A percentile compares a stretch with the other conserved stretches of the same genome.
These are phyloP conservation scores for Blastobasis lacticolella DNA, from an alignment of 2,888 invertebrate genomes.

Conservation along the genomic window DNA sequence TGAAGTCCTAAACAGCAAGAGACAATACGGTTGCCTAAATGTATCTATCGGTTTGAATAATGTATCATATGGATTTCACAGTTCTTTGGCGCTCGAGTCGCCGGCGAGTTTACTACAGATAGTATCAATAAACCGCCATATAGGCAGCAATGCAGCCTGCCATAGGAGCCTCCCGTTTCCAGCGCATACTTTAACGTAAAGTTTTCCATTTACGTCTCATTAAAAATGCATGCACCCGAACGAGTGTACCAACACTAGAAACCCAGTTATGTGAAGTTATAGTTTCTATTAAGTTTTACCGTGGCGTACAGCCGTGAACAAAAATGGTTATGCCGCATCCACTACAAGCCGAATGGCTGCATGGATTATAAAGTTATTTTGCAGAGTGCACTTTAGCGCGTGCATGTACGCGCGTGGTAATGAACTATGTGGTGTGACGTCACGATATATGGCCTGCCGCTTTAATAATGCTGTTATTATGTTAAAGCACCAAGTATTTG, in stretches of 20 bases:
- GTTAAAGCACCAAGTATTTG: neutral
- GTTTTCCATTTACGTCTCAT: conserved; percentile 16
- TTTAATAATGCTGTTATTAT: neutral
- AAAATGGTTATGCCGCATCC: conserved; percentile 36
- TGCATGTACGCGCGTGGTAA: conserved; percentile 1
- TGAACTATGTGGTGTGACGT: conserved; percentile 4
- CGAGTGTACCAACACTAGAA: conserved; percentile 16
- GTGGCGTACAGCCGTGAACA: conserved; percentile 25
- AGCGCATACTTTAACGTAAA: conserved; percentile 2
- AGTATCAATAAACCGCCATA: no score
- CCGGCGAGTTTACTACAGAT: no score
- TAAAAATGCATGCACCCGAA: conserved; percentile 20
- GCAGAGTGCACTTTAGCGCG: conserved; percentile 21
- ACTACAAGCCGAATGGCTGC: conserved; percentile 27
- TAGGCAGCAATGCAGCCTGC: no score
- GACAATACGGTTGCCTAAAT: no score
- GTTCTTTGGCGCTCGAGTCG: no score
- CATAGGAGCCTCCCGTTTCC: no score
- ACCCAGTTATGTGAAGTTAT: conserved; percentile 22
- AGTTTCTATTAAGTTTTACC: conserved; percentile 31
- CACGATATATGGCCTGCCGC: neutral
- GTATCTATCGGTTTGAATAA: no score
- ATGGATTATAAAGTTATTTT: conserved; percentile 58
- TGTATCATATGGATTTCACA: no score
- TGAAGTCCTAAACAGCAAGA: no score